A percentile compares a stretch with the other conserved stretches of the same genome.
These are phyloP conservation scores for Phrynocephalus forsythii DNA, from an alignment of 2,797 vertebrate genomes.

Conservation along the genomic window DNA sequence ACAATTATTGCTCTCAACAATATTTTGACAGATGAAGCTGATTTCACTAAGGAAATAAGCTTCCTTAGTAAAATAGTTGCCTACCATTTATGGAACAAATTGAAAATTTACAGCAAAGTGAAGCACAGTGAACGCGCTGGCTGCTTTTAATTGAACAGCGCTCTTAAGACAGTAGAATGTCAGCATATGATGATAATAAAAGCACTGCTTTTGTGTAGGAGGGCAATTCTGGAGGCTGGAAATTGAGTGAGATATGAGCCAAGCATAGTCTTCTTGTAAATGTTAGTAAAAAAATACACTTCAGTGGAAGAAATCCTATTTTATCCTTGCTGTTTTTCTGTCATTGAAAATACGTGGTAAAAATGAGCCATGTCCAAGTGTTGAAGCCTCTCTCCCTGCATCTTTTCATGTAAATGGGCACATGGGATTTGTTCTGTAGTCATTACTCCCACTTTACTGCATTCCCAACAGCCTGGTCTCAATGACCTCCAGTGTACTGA, in stretches of 20 bases:
- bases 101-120: slow-evolving; percentile 2
- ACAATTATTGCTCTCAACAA: not conserved
- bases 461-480: not conserved
- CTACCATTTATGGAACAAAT: not conserved
- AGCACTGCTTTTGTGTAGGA: not conserved
- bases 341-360: not conserved
- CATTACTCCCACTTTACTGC: not conserved
- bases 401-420: too few species aligned
- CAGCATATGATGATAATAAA: not conserved
- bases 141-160: slow-evolving; percentile 13
- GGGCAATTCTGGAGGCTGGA: not conserved
- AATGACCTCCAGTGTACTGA: not conserved
- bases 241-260: not conserved
- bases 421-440: not conserved
- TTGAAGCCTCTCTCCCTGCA: not conserved
- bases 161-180: not conserved
- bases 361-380: too few species aligned
- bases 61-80: too few species aligned
- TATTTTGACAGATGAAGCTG: not conserved
- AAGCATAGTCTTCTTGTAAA: not conserved
- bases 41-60: not conserved
- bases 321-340: not conserved
- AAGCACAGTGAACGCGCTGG: not conserved
- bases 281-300: not conserved
- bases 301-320: not conserved